Evolutionary conservation across 2,113 vertebrate genomes (phyloP).

Genomic region (Anguilla japonica): DNA sequence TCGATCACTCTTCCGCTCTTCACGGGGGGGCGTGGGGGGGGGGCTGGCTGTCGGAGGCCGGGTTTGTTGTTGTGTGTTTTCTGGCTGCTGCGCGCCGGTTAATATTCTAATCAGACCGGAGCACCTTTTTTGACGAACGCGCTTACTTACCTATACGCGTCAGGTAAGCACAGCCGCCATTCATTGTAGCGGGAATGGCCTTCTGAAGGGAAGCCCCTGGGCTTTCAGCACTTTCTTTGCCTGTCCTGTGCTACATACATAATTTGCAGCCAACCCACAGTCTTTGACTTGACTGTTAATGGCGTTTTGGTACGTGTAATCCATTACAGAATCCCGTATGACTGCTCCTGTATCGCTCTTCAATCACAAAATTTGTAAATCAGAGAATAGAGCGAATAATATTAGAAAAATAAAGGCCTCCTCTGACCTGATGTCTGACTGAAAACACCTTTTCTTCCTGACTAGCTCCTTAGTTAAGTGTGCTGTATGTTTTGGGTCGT

Average conservation of each 20-base stretch:
- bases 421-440: no score
- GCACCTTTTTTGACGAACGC: slow-evolving; percentile 32
- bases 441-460: no score
- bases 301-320: slow-evolving; percentile 42
- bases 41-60: background rate
- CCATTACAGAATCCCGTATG: slow-evolving; percentile 57
- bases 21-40: background rate
- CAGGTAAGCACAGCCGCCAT: slow-evolving; percentile 42
- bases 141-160: slow-evolving; percentile 24
- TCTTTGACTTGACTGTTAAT: slow-evolving; percentile 47
- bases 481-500: no score
- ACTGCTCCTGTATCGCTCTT: slow-evolving; percentile 42
- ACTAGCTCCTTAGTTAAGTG: no score
- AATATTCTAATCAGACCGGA: slow-evolving; percentile 49
- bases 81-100: slow-evolving; percentile 22
- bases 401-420: background rate
- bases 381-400: slow-evolving; percentile 33
- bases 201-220: slow-evolving; percentile 29
- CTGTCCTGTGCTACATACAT: slow-evolving; percentile 54
- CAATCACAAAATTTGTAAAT: slow-evolving; percentile 42
- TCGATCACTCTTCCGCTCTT: background rate
- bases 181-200: slow-evolving; percentile 35
- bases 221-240: slow-evolving; percentile 39
- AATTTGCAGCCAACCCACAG: slow-evolving; percentile 41
- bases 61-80: slow-evolving; percentile 23